These are phyloP conservation scores for Bos taurus DNA, from an alignment of 2,113 vertebrate species.

Conservation along the genomic window DNA sequence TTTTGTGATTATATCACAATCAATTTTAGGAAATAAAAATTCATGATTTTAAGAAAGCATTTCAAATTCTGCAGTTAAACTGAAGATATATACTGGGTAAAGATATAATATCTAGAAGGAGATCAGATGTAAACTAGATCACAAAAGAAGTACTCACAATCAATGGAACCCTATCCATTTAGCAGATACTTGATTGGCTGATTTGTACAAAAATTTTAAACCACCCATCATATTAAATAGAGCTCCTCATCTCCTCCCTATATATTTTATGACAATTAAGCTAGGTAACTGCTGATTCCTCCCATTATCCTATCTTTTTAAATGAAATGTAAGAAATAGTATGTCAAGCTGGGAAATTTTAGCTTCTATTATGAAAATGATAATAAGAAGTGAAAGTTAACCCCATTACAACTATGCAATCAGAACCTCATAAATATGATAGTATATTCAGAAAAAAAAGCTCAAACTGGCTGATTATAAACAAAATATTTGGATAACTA, in stretches of 20 bases:
- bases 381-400: neutral
- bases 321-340: slow-evolving; percentile 19
- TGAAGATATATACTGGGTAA: neutral
- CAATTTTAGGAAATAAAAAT: slow-evolving; percentile 27
- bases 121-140: neutral
- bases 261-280: slow-evolving; percentile 46
- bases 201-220: slow-evolving; percentile 18
- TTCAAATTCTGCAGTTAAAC: slow-evolving; percentile 25
- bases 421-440: neutral
- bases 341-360: neutral
- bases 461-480: neutral
- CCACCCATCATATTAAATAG: slow-evolving; percentile 43
- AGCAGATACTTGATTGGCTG: slow-evolving; percentile 42
- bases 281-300: neutral
- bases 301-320: slow-evolving; percentile 23
- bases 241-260: slow-evolving; percentile 12
- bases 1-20: slow-evolving; percentile 1
- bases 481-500: slow-evolving; percentile 40
- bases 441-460: neutral
- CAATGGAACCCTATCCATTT: neutral
- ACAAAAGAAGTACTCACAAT: neutral
- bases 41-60: slow-evolving; percentile 31
- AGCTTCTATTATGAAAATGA: slow-evolving; percentile 5
- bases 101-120: neutral
- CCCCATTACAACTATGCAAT: neutral